Evolutionary conservation across 2,113 vertebrate genomes (phyloP), one percentile per base, ranked within the genome.

Genomic region (Spheniscus mendiculus): DNA sequence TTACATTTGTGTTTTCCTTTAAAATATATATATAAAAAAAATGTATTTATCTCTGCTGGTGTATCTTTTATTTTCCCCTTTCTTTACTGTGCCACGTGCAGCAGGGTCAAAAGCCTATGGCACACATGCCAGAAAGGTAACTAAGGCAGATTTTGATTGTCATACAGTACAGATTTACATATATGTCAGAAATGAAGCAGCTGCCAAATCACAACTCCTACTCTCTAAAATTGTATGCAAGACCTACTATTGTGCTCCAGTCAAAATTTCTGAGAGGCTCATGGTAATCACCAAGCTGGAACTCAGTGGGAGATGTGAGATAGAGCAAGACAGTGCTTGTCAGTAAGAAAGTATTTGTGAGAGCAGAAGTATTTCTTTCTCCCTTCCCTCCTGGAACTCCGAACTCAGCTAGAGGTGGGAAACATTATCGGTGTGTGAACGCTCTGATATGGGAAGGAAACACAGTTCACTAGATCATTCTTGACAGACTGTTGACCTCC

Each of bases 201-300:
- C 86, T 96, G 93, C 83, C 94, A 96, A 89, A 90, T 78, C 91
- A 77, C 42, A 92, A 89, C 95, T 94, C 91, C 91, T 30, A 95
- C 91, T 89, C 91, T 42, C 91, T 63, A 20, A 89, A 93, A 96
- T 12, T 32, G 45, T 25, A 74, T 84, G 83, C 87, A 93, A 96
- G 83, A 73, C 83, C 69, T 67, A 29, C 87, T 53, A 53, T 23
- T 92, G 89, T 81, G 91, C 76, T 91, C 59, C 80, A 95, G 83
- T 92, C 65, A 84, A 62, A 86, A 95, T 71, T 67, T 52, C 86
- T 73, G 58, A 92, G 65, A 69, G 62, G 34, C 40, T 91, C 42
- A 9, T 0, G 0, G 65, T 40, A 59, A 89, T 78, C 72, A 91
- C 32, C 22, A n/a, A 38, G 80, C 45, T 47, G 72, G 59, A 84